phyloP scores from a whole-genome alignment of 2,797 vertebrate genomes.

The Pangasius krempfi region DNA sequence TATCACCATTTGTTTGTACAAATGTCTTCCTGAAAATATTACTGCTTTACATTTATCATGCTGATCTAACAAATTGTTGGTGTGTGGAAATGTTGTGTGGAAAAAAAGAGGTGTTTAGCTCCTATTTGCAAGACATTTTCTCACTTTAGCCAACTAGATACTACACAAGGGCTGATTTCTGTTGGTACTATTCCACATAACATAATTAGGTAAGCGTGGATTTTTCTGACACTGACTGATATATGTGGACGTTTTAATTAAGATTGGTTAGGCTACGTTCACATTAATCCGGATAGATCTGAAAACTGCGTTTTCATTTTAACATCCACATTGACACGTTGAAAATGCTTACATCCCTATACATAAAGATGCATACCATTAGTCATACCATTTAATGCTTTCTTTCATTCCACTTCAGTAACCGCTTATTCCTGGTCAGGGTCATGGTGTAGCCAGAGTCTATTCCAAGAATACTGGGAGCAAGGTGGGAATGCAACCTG shows the following conservation, averaged over 20 bases:
- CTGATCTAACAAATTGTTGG: constrained; percentile 9
- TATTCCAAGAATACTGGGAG: neutral
- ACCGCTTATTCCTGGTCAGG: neutral
- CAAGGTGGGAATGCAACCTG: neutral
- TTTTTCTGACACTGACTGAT: neutral
- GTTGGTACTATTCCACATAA: neutral
- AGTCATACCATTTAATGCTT: neutral
- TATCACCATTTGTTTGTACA: neutral
- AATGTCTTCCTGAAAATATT: neutral
- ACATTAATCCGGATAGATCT: too few species aligned
- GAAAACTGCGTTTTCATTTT: too few species aligned
- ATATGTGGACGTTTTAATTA: neutral
- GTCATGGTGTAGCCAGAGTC: neutral
- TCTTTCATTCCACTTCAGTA: neutral
- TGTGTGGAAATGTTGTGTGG: neutral
- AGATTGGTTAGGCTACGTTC: neutral
- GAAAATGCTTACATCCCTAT: too few species aligned
- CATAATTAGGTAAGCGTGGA: neutral
- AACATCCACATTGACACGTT: too few species aligned
- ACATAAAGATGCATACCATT: too few species aligned
- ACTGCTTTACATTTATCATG: neutral
- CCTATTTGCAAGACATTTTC: neutral
- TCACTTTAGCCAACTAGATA: neutral
- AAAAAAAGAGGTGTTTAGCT: neutral
- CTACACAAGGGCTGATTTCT: neutral